These are phyloP conservation scores for Phenganax subtilis DNA, from an alignment of 92 coral and sea anemone species.

Conservation along the genomic window DNA sequence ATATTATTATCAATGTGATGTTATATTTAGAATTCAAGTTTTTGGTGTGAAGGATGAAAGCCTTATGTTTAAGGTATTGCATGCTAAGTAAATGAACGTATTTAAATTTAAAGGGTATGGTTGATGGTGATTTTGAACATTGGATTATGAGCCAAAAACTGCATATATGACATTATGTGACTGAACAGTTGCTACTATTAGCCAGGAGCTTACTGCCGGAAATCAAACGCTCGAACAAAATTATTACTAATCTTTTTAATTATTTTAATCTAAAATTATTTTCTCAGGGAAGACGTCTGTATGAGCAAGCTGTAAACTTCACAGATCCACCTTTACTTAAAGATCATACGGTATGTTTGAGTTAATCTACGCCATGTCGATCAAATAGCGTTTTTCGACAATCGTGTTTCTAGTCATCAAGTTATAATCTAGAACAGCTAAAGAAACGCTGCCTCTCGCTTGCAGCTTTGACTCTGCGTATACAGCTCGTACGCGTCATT, in stretches of 20 bases:
- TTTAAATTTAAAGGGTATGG: neutral
- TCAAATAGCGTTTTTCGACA: neutral
- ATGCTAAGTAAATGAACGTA: neutral
- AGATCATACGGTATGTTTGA: slow-evolving; percentile 69
- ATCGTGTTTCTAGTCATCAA: no score
- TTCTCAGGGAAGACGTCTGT: slow-evolving; percentile 68
- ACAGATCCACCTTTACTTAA: slow-evolving; percentile 88
- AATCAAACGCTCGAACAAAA: neutral
- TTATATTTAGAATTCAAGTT: slow-evolving; percentile 55
- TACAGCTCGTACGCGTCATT: no score
- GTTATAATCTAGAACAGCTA: no score
- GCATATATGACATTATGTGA: no score
- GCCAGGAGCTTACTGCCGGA: neutral
- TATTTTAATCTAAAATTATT: neutral
- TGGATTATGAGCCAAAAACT: neutral
- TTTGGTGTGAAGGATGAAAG: slow-evolving; percentile 70
- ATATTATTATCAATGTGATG: neutral
- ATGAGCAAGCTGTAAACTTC: slow-evolving; percentile 62
- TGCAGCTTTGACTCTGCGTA: no score
- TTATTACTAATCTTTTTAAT: neutral
- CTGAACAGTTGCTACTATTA: no score
- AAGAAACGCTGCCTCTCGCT: no score
- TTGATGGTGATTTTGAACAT: neutral
- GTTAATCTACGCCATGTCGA: neutral
- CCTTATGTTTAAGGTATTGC: slow-evolving; percentile 53